phyloP scores from a whole-genome alignment of 2,113 vertebrate genomes.

The Sinocyclocheilus anophthalmus region DNA sequence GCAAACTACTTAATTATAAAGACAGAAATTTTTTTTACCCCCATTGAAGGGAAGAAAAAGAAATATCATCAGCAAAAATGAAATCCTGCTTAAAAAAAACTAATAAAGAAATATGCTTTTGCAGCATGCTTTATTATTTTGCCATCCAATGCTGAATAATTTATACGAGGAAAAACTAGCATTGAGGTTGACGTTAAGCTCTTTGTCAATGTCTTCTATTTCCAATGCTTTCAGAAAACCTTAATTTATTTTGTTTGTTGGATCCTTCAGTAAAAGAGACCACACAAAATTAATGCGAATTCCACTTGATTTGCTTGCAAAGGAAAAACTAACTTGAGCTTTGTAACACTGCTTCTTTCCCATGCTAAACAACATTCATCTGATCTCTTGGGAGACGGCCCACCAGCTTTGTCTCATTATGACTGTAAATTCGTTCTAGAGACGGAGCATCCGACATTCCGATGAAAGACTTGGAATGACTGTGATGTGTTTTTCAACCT shows the following conservation, averaged over 20 bases:
- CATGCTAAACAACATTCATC: slow-evolving; percentile 25
- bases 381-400: background rate
- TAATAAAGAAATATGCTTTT: slow-evolving; percentile 47
- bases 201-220: background rate
- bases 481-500: background rate
- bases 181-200: background rate
- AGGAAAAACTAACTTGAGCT: slow-evolving; percentile 26
- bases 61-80: slow-evolving; percentile 23
- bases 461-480: slow-evolving; percentile 13
- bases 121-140: slow-evolving; percentile 43
- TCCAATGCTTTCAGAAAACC: background rate
- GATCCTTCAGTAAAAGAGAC: background rate
- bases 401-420: slow-evolving; percentile 47
- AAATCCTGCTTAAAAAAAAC: slow-evolving; percentile 6
- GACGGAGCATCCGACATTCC: background rate
- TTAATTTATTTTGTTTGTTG: background rate
- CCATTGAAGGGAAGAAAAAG: slow-evolving; percentile 41
- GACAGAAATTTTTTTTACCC: background rate
- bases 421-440: slow-evolving; percentile 1
- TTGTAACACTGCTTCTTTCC: background rate
- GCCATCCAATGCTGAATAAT: slow-evolving; percentile 40
- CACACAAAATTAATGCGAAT: slow-evolving; percentile 15
- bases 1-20: slow-evolving; percentile 18
- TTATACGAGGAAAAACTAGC: slow-evolving; percentile 18
- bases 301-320: slow-evolving; percentile 25